phyloP scores from a whole-genome alignment of 2,888 invertebrate species.

The Coecobrya sp. region DNA sequence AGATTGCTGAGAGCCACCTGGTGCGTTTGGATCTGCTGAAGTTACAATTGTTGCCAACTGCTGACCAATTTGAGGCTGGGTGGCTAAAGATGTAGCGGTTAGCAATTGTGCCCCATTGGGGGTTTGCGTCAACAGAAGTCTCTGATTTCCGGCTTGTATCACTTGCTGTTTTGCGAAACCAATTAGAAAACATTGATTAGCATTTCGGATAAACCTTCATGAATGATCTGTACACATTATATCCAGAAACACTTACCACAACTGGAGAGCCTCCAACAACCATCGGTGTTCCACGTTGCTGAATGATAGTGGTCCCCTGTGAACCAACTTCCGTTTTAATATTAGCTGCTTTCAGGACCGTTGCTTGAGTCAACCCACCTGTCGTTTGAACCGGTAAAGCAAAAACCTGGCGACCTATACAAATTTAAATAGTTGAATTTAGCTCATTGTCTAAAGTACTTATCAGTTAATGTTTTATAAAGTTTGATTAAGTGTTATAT shows the following conservation, averaged over 20 bases:
- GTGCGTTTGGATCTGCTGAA: slow-evolving; percentile 81
- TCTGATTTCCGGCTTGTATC: slow-evolving; percentile 86
- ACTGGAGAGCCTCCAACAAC: slow-evolving; percentile 81
- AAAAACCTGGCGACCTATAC: slow-evolving; percentile 86
- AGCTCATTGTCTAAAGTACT: too few relatives aligned
- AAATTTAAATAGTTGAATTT: neutral
- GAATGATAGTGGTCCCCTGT: slow-evolving; percentile 71
- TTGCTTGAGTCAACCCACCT: slow-evolving; percentile 82
- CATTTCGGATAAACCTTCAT: neutral
- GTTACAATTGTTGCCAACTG: slow-evolving; percentile 82
- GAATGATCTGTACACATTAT: neutral
- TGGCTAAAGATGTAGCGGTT: slow-evolving; percentile 71
- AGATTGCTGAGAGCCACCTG: slow-evolving; percentile 83
- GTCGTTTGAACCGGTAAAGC: slow-evolving; percentile 86
- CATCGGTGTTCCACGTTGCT: slow-evolving; percentile 80
- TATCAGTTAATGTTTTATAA: too few relatives aligned
- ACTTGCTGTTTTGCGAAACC: slow-evolving; percentile 82
- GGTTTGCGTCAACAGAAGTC: slow-evolving; percentile 85
- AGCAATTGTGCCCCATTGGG: slow-evolving; percentile 85
- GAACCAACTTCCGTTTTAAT: slow-evolving; percentile 83
- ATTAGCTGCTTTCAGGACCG: slow-evolving; percentile 85
- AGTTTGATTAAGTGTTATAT: neutral
- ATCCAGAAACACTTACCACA: slow-evolving; percentile 75
- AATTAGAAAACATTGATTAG: neutral
- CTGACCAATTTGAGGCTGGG: slow-evolving; percentile 72